Base-by-base conservation (phyloP, 1,140 invertebrate genomes). In the Eriocheir sinensis region DNA sequence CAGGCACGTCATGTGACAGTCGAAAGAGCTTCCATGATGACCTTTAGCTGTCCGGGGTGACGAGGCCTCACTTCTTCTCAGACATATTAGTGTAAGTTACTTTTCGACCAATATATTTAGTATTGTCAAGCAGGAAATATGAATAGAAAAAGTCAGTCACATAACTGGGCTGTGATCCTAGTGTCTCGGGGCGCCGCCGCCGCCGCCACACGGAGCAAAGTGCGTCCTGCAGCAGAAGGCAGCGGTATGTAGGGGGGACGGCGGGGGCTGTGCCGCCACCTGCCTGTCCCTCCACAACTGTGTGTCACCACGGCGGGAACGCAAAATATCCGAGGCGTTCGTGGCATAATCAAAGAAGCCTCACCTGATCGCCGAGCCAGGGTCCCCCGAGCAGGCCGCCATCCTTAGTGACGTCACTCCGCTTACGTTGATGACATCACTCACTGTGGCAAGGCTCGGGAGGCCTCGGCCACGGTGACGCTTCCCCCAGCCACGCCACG, bases 31-130 rank as follows among this genome's bases (percentile, higher is more conserved):
- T 72, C 60, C 60, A 72, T 72, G 60, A 21, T 72, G 60, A 72
- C 60, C 60, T 72, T 72, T 72, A 72, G n/a, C 60, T 72, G 21
- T 72, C 12, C 60, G 60, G 60, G 60, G 60, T n/a, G 27, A 72
- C 27, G 60, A 72, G n/a, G 21, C 60, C 60, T 72, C 60, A 72
- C n/a, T n/a, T 72, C n/a, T 8, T 72, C 60, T 72, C 60, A 72
- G 60, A 72, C 60, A 72, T 72, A 72, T 72, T 72, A 72, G 27
- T 72, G 60, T 72, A 72, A n/a, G n/a, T n/a, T 72, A 72, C n/a
- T 72, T 72, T n/a, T 72, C 60, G 60, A 72, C 60, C 60, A 72
- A 72, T 72, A n/a, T 72, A 72, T n/a, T 72, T 72, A 72, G 60
- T 72, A 72, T 72, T 72, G 60, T 72, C 21, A 72, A 72, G 27